Evolutionary conservation across 2,113 vertebrate species (phyloP).

Genomic region (Neolamprologus devosi): DNA sequence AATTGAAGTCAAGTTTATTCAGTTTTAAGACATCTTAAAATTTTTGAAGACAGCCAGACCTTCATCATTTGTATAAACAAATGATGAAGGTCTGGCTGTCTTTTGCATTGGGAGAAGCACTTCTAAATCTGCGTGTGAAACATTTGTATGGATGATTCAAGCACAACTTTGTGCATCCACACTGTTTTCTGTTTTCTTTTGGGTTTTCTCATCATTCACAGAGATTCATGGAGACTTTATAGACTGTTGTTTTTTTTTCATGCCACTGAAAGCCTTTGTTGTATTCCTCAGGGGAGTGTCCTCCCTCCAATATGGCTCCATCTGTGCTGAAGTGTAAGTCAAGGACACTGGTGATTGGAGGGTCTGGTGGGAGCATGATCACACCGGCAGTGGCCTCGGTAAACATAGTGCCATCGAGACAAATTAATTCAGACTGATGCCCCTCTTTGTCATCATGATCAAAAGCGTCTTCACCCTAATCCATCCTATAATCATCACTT

Average conservation of each 20-base stretch:
- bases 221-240: not conserved
- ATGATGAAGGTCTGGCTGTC: too few relatives aligned
- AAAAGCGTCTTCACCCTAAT: not conserved
- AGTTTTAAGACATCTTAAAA: not conserved
- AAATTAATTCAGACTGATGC: not conserved
- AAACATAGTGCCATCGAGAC: not conserved
- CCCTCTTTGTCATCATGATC: not conserved
- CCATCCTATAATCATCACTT: not conserved
- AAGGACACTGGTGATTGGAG: slow-evolving; percentile 78
- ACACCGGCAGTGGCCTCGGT: slow-evolving; percentile 67
- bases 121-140: not conserved
- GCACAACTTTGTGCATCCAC: not conserved
- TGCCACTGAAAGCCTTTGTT: slow-evolving; percentile 8
- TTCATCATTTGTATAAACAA: not conserved
- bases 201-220: not conserved
- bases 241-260: not conserved
- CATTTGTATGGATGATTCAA: not conserved
- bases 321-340: slow-evolving; percentile 71
- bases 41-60: not conserved
- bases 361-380: slow-evolving; percentile 75
- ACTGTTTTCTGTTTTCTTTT: not conserved
- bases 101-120: not conserved
- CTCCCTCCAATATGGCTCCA: slow-evolving; percentile 82
- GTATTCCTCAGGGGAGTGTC: slow-evolving; percentile 71
- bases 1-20: not conserved